These are phyloP conservation scores for Xyrauchen texanus DNA, from an alignment of 2,113 vertebrate genomes.

Conservation along the genomic window DNA sequence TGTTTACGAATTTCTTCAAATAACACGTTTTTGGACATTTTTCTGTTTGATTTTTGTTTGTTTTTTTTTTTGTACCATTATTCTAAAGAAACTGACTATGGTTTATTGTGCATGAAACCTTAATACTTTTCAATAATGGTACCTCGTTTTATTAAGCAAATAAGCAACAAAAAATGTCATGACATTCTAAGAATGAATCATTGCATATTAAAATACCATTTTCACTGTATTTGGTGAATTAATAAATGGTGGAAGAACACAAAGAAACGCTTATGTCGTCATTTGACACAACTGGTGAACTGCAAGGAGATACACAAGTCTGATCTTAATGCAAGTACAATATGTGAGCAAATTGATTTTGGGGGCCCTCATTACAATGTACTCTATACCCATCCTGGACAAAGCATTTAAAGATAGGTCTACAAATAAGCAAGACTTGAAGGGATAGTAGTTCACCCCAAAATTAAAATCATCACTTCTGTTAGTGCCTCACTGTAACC, in stretches of 20 bases:
- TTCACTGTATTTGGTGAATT: conserved; percentile 97
- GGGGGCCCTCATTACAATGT: not conserved
- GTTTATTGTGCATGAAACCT: conserved; percentile 90
- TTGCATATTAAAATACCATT: conserved; percentile 96
- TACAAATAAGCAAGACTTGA: not conserved
- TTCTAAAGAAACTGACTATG: conserved; percentile 87
- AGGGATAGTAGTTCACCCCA: no score
- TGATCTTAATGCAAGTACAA: not conserved
- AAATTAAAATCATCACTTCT: no score
- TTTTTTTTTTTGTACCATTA: conserved; percentile 85
- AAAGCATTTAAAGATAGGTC: not conserved
- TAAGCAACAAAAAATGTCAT: conserved; percentile 84
- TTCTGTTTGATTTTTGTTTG: conserved; percentile 78
- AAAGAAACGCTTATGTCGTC: conserved; percentile 58
- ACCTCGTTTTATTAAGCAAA: conserved; percentile 88
- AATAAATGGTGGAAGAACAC: conserved; percentile 86
- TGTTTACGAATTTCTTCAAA: conserved; percentile 84
- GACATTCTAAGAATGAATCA: conserved; percentile 94
- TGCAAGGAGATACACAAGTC: not conserved
- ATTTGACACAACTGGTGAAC: conserved; percentile 28
- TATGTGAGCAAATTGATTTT: not conserved
- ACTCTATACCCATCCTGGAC: not conserved
- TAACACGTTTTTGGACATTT: conserved; percentile 80
- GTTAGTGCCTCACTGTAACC: no score
- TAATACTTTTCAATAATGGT: conserved; percentile 87